Base-by-base conservation (phyloP, 2,113 vertebrate species). In the Hippocampus abdominalis region DNA sequence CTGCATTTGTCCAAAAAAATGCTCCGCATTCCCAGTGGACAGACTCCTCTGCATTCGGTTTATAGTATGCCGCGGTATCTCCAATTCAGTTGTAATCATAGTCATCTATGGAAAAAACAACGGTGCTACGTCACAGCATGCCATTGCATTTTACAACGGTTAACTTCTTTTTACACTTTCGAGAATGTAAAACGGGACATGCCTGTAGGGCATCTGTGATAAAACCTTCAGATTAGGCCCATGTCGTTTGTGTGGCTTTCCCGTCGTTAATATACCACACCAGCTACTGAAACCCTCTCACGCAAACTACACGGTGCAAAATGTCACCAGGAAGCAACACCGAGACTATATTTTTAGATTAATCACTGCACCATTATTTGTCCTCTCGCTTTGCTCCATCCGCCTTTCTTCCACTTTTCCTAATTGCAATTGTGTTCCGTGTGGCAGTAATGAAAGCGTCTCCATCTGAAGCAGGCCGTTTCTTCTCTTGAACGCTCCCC, bases 1-100 rank as follows among this genome's bases (percentile, higher is more conserved):
- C 53, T 18, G 69, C 64, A 16, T 54, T 69, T 73, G 62, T 78
- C 76, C 76, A 69, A 76, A 78, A 78, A 72, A 44, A 60, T 76
- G 62, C 69, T 69, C 62, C 27, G 40, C 27, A 59, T 76, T 78
- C 39, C 73, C 61, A 60, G 63, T 40, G 66, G 67, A 73, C 46
- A 29, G 29, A 53, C 66, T 71, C 12, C 7, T 51, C 39, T 63
- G 0, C 42, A 5, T 68, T 20, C 21, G 39, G 69, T 70, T 51
- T 25, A 32, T 32, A 32, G 32, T 48, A 67, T 57, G 42, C 16
- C 4, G 21, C 32, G 16, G 15, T 18, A 36, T 36, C 29, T 39
- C 20, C 36, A 12, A 6, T 40, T n/a, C 4, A 13, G 2, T 13
- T 64, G 20, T 25, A 64, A 60, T 16, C 57, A 20, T 60, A 32